phyloP scores from a whole-genome alignment of 1,140 invertebrate genomes.

The Aphelenchoides besseyi region DNA sequence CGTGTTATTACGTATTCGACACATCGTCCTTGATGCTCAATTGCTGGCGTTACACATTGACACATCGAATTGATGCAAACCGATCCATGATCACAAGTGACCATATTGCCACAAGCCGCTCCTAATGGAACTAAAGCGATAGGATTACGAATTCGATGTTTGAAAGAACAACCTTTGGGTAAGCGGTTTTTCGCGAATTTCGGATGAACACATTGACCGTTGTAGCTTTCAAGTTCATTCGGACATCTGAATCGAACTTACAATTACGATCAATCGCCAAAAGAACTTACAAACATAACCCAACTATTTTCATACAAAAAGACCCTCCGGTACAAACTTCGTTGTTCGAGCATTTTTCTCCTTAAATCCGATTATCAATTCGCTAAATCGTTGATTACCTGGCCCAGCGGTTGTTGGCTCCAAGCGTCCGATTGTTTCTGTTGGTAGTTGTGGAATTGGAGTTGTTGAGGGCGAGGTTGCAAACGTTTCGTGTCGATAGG shows the following conservation, averaged over 20 bases:
- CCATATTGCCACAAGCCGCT: conserved; percentile 18
- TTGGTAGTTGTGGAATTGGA: not conserved
- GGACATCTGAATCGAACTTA: too few relatives aligned
- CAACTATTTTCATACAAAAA: conserved; percentile 46
- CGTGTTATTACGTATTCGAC: conserved; percentile 32
- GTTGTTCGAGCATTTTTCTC: conserved; percentile 35
- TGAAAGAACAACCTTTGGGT: conserved; percentile 4
- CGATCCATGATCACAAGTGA: conserved; percentile 41
- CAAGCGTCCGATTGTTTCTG: conserved; percentile 3
- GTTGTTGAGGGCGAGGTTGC: too few relatives aligned
- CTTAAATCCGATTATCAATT: not conserved
- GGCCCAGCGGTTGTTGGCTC: conserved; percentile 23
- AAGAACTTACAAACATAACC: conserved; percentile 54
- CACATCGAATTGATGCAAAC: conserved; percentile 50
- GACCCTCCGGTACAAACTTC: conserved; percentile 55
- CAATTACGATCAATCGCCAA: too few relatives aligned
- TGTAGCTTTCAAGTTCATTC: conserved; percentile 45
- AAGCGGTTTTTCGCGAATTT: not conserved
- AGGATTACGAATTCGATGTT: not conserved
- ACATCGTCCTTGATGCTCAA: conserved; percentile 54
- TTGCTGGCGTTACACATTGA: conserved; percentile 49
- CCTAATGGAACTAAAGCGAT: conserved; percentile 34
- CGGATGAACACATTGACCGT: conserved; percentile 54
- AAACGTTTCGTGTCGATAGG: too few relatives aligned
- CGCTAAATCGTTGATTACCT: conserved; percentile 18